Conservation (phyloP, 2,888 invertebrate species). For the Charanyca ferruginea region DNA sequence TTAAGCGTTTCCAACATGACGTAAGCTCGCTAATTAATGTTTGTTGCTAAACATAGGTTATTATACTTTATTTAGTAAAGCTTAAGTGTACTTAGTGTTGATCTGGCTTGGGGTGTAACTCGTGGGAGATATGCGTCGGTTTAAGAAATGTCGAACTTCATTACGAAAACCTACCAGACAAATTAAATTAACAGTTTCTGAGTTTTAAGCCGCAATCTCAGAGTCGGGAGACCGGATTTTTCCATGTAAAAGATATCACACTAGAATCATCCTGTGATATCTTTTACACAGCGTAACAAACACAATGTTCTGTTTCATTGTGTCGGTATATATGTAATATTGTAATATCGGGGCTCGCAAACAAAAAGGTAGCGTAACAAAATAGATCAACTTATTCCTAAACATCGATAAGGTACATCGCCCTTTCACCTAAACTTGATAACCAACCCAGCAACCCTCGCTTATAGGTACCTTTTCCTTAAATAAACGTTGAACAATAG, state of each 20-base stretch:
- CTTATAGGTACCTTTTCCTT: constrained; percentile 19
- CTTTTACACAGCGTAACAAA: constrained; percentile 29
- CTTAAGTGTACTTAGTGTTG: not conserved
- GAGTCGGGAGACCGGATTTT: not conserved
- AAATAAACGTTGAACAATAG: constrained; percentile 33
- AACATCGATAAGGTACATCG: constrained; percentile 49
- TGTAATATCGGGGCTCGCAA: constrained; percentile 24
- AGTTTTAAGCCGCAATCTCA: not conserved
- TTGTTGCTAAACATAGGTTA: constrained; percentile 59
- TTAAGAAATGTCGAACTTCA: not conserved
- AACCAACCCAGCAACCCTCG: constrained; percentile 31
- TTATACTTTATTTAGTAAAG: constrained; percentile 6
- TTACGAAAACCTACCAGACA: not conserved
- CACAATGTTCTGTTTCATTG: constrained; percentile 44
- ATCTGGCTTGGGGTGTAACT: not conserved
- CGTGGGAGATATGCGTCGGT: not conserved
- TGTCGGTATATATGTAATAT: constrained; percentile 39
- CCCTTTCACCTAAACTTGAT: constrained; percentile 49
- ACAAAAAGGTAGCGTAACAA: constrained; percentile 55
- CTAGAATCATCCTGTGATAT: constrained; percentile 23
- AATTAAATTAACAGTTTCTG: not conserved
- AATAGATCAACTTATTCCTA: constrained; percentile 47
- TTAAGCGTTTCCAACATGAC: constrained; percentile 76
- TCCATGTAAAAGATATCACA: too few species aligned
- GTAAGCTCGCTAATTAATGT: constrained; percentile 77